Conservation (phyloP, 2,888 invertebrate species). For the Lasioglossum leucozonium region DNA sequence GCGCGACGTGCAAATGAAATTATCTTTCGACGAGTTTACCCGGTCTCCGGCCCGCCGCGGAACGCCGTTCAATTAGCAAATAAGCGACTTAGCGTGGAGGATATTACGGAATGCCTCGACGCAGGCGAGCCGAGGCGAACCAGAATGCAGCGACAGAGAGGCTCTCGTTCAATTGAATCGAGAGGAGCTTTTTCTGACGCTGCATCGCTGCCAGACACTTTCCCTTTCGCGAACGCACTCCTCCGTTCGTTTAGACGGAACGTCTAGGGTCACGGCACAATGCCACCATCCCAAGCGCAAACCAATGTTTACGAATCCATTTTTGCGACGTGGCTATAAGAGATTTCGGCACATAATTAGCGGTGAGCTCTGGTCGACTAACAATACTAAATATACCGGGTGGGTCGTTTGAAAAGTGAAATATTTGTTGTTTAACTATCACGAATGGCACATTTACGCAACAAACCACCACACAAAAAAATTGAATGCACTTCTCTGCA, state of each 20-base stretch:
- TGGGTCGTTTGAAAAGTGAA: too few relatives aligned
- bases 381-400: too few relatives aligned
- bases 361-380: too few relatives aligned
- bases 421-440: too few relatives aligned
- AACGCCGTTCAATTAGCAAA: slow-evolving; percentile 22
- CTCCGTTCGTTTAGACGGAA: background rate
- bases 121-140: background rate
- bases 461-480: too few relatives aligned
- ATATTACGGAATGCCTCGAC: background rate
- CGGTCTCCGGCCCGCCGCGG: background rate
- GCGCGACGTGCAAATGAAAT: slow-evolving; percentile 7
- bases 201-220: background rate
- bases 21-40: slow-evolving; percentile 28
- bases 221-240: background rate
- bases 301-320: background rate
- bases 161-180: background rate
- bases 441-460: too few relatives aligned
- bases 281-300: background rate
- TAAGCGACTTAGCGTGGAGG: background rate
- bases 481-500: too few relatives aligned
- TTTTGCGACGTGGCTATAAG: background rate
- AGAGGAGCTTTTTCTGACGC: background rate
- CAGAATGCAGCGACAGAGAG: background rate
- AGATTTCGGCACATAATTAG: too few relatives aligned
- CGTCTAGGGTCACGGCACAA: background rate